A percentile compares a stretch with the other conserved stretches of the same genome.
Conservation (phyloP, 2,113 vertebrate genomes). For the Ptychochromis oligacanthus region DNA sequence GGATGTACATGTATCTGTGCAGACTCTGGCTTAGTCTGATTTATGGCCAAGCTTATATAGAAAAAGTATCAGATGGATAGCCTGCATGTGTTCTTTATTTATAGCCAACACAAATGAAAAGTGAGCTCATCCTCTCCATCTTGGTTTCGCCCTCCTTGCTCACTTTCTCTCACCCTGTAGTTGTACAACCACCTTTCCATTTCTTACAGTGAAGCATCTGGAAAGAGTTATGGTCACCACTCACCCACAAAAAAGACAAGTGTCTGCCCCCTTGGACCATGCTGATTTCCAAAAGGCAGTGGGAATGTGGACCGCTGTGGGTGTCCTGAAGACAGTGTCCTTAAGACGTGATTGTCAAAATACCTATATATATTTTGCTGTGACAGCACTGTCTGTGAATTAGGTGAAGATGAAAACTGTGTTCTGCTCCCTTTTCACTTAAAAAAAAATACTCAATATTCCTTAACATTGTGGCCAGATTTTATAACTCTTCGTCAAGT, state of each 20-base stretch:
- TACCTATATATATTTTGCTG: not conserved
- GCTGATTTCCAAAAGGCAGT: slow-evolving; percentile 34
- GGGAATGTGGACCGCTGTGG: slow-evolving; percentile 41
- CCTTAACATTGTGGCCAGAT: not conserved
- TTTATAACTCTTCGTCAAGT: not conserved
- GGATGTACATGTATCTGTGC: slow-evolving; percentile 58
- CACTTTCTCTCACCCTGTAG: slow-evolving; percentile 48
- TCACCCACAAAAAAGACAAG: slow-evolving; percentile 62
- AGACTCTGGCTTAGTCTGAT: slow-evolving; percentile 67
- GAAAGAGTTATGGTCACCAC: slow-evolving; percentile 71
- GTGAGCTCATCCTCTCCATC: slow-evolving; percentile 78
- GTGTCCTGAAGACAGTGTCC: slow-evolving; percentile 30
- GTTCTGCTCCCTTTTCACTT: not conserved
- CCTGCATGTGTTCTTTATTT: slow-evolving; percentile 82
- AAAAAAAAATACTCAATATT: not conserved
- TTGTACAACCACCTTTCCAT: slow-evolving; percentile 30
- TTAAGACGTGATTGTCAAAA: not conserved
- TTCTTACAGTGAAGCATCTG: slow-evolving; percentile 68
- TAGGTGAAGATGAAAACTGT: not conserved
- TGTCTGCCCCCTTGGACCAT: slow-evolving; percentile 27
- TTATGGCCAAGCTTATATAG: slow-evolving; percentile 69
- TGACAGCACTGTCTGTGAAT: not conserved
- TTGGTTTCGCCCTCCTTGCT: slow-evolving; percentile 52
- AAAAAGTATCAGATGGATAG: slow-evolving; percentile 72
- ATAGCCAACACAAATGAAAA: slow-evolving; percentile 79